Base-by-base conservation (phyloP, 2,797 vertebrate species). In the Sebastes trivittatus region DNA sequence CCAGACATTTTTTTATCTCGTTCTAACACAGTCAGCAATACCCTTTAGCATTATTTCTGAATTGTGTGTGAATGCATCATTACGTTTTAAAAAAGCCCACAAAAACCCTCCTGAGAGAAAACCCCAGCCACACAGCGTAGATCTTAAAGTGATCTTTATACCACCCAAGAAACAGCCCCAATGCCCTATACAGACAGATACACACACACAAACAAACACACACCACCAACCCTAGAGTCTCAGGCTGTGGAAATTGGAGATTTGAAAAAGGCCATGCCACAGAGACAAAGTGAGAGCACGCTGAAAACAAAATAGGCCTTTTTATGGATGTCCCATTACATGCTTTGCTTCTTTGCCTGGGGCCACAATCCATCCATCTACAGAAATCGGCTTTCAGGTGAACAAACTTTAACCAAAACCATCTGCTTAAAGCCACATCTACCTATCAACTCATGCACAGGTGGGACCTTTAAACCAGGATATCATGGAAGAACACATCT, bases 61-160 rank as follows among this genome's bases (percentile, higher is more conserved):
- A n/a, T 36, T 67, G n/a, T 67, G 68, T 71, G 42, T 56, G 27
- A 85, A 81, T 56, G 29, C 52, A 72, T 71, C 18, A 60, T 72
- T 75, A 79, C 46, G 49, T 71, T 77, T 29, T 27, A 38, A 68
- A 52, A 49, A 64, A 80, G 56, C 23, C 13, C 7, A 14, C 16
- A 11, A 4, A 64, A 71, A 71, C 61, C 3, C 13, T 55, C 62
- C 16, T 34, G 16, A 71, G 77, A 70, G 29, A 80, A 73, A 71
- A 72, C 25, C 49, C 5, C 11, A 74, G 56, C 59, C 38, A 75
- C 13, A 4, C 6, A 52, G 55, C 36, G 38, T 18, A 68, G 23
- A 64, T 67, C 16, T 70, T 23, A 54, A 7, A 38, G 10, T 85
- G 79, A 81, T 78, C 79, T 90, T 83, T 85, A 67, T 7, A 55